Percentiles rank a stretch among this genome's conserved stretches.
Evolutionary conservation across 2,113 vertebrate species (phyloP).

Genomic region (Saguinus imperator): DNA sequence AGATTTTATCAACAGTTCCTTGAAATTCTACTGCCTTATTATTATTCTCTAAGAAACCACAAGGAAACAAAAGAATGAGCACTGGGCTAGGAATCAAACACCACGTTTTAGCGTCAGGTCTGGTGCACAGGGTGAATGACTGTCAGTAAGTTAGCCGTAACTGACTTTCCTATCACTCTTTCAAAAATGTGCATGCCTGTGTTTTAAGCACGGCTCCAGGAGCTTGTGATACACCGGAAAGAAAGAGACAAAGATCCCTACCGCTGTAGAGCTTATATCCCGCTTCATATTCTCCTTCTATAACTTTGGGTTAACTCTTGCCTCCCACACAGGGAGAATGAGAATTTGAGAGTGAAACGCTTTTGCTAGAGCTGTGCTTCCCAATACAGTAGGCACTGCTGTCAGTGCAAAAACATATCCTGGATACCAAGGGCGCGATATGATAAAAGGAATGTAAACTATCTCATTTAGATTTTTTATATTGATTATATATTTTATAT

Average conservation of each 20-base stretch:
- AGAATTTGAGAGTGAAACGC: not conserved
- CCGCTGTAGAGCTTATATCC: not conserved
- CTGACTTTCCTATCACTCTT: not conserved
- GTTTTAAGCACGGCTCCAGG: not conserved
- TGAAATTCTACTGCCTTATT: not conserved
- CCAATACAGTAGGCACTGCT: fast-evolving
- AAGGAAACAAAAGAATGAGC: not conserved
- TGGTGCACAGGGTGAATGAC: not conserved
- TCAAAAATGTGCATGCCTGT: not conserved
- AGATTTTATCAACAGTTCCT: not conserved
- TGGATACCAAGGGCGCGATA: not conserved
- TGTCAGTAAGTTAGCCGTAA: not conserved
- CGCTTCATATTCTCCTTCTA: not conserved
- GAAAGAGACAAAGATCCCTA: not conserved
- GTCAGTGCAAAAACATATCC: not conserved
- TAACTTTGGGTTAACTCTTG: not conserved
- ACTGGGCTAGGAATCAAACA: not conserved
- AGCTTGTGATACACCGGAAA: not conserved
- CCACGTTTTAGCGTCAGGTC: not conserved
- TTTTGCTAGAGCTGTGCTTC: not conserved
- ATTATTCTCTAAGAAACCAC: not conserved
- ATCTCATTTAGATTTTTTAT: not conserved
- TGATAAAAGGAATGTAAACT: not conserved
- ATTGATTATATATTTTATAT: not conserved
- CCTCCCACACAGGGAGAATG: not conserved